Base-by-base conservation (phyloP, 2,113 vertebrate genomes). In the Nanorana parkeri region DNA sequence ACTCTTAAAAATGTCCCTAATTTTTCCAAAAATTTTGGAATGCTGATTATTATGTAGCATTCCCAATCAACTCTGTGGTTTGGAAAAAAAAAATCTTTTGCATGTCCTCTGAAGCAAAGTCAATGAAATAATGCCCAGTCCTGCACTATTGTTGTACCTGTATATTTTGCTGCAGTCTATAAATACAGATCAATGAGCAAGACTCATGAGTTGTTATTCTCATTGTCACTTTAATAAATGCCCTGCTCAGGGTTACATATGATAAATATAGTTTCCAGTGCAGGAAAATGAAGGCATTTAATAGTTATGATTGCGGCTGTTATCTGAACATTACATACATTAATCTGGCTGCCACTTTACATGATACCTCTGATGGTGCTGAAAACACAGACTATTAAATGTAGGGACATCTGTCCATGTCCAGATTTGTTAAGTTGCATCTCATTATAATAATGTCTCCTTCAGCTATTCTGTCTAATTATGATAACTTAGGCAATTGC, bases 261-360 rank as follows among this genome's bases (percentile, higher is more conserved):
- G 79, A 74, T 56, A 36, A 81, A 81, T 74, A 81, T 65, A 74
- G 65, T 61, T 74, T 74, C n/a, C 19, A 19, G 16, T 74, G 71
- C n/a, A 55, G n/a, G 60, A 55, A 65, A 74, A 74, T 74, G 68
- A 74, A 74, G 28, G 68, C 58, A 65, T 73, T 81, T 73, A 74
- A 81, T 81, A 81, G 79, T 65, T 66, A 56, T 74, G 68, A 81
- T 74, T 74, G 69, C n/a, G 26, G 26, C 61, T 66, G 68, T 74
- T 81, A 74, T 81, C 61, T 28, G 68, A 55, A 26, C 69, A 81
- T 81, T 81, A 74, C n/a, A 11, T 54, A 11, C 68, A 73, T 72
- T 81, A 81, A 65, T 81, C 69, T 74, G 52, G 66, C 41, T 74
- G 68, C 56, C 60, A 73, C 41, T 55, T 81, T 73, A 26, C 69